A percentile compares a stretch with the other conserved stretches of the same genome.
Conservation (phyloP, 2,113 vertebrate species). For the Lonchura striata region DNA sequence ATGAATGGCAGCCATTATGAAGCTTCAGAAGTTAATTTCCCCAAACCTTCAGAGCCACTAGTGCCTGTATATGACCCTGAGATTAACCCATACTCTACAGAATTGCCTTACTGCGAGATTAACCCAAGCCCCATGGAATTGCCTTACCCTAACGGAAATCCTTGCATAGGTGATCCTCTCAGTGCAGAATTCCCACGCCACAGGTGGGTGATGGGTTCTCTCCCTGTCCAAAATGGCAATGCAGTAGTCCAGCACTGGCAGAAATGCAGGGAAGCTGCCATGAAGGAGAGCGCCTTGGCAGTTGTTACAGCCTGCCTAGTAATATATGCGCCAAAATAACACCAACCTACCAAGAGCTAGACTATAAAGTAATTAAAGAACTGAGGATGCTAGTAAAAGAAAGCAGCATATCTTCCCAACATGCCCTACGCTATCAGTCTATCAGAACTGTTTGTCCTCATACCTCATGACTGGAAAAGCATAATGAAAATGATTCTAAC, state of each 20-base stretch:
- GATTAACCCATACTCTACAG: background rate
- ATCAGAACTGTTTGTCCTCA: background rate
- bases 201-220: background rate
- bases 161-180: background rate
- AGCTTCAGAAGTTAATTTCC: background rate
- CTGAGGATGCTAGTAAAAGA: background rate
- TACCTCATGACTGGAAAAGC: background rate
- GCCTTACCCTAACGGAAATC: background rate
- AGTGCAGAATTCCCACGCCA: rapidly evolving
- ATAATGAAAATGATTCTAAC: background rate
- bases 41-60: background rate
- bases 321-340: background rate
- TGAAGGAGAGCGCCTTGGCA: background rate
- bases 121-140: background rate
- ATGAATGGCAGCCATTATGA: background rate
- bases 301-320: too few species aligned
- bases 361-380: background rate
- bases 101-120: background rate
- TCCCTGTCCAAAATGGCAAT: background rate
- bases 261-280: background rate
- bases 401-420: background rate
- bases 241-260: background rate
- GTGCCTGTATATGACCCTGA: background rate
- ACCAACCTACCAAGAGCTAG: rapidly evolving
- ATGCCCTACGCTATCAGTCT: background rate